Evolutionary conservation across 1,140 invertebrate species (phyloP).

Genomic region (Lordiphosa clarofinis): DNA sequence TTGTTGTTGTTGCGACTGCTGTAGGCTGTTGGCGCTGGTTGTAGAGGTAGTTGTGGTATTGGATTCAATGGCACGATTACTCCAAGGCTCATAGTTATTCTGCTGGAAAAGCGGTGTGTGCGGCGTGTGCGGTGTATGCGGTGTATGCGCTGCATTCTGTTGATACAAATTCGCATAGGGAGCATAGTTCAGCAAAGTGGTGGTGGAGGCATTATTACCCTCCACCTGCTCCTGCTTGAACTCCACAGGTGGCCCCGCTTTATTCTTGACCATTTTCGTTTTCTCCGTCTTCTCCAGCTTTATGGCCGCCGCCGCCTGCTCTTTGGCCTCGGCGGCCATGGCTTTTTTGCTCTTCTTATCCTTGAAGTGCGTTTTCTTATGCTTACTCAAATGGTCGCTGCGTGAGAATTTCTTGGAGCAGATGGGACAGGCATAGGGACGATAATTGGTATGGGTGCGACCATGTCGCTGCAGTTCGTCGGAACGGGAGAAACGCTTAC

Average conservation of each 20-base stretch:
- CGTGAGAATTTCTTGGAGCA: slow-evolving; percentile 91
- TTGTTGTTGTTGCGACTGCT: slow-evolving; percentile 17
- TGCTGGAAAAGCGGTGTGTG: slow-evolving; percentile 37
- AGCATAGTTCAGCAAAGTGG: slow-evolving; percentile 35
- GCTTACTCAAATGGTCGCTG: slow-evolving; percentile 92
- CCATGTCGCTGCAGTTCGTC: slow-evolving; percentile 92
- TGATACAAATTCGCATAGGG: slow-evolving; percentile 70
- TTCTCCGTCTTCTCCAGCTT: slow-evolving; percentile 62
- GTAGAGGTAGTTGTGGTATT: slow-evolving; percentile 18
- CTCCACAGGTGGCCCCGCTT: slow-evolving; percentile 24
- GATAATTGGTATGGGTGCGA: slow-evolving; percentile 91
- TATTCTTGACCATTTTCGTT: neutral
- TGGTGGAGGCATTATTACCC: neutral
- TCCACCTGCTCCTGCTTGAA: slow-evolving; percentile 70
- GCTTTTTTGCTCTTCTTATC: slow-evolving; percentile 77
- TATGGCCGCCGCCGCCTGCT: slow-evolving; percentile 40
- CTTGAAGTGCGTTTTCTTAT: slow-evolving; percentile 87
- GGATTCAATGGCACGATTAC: slow-evolving; percentile 39
- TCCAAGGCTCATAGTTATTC: slow-evolving; percentile 15
- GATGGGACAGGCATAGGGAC: slow-evolving; percentile 87
- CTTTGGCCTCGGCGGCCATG: slow-evolving; percentile 65
- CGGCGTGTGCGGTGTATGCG: slow-evolving; percentile 27
- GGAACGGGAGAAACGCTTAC: slow-evolving; percentile 92
- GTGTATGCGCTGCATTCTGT: slow-evolving; percentile 25
- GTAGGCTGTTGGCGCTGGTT: slow-evolving; percentile 15